Percentiles rank a stretch among this genome's conserved stretches.
phyloP scores from a whole-genome alignment of 2,113 vertebrate genomes.

The Hemibagrus wyckioides region DNA sequence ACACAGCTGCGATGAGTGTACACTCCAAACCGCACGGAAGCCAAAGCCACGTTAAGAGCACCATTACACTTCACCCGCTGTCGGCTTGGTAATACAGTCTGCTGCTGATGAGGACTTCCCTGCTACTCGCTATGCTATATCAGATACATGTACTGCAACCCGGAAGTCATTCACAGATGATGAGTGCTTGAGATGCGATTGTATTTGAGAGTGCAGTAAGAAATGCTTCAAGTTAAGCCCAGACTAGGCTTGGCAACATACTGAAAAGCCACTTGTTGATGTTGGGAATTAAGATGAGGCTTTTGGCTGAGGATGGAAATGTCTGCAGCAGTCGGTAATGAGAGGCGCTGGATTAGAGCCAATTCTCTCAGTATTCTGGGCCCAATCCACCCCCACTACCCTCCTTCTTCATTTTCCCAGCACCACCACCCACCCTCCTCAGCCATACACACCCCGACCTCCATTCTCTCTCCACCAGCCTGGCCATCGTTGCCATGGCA shows the following conservation, averaged over 20 bases:
- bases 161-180: background rate
- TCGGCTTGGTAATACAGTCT: constrained; percentile 60
- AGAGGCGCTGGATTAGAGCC: constrained; percentile 40
- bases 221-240: constrained; percentile 32
- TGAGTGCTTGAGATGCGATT: constrained; percentile 4
- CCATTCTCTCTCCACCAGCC: constrained; percentile 74
- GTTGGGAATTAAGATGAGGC: constrained; percentile 35
- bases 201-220: constrained; percentile 13
- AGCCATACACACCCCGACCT: constrained; percentile 63
- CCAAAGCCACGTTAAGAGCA: constrained; percentile 69
- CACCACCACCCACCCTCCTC: constrained; percentile 40
- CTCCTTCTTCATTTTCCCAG: constrained; percentile 50
- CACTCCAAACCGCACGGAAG: constrained; percentile 75
- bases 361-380: constrained; percentile 29
- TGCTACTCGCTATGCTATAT: background rate
- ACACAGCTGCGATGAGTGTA: constrained; percentile 77
- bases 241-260: background rate
- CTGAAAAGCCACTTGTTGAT: constrained; percentile 37
- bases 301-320: constrained; percentile 27
- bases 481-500: constrained; percentile 79
- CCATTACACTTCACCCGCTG: constrained; percentile 58
- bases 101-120: constrained; percentile 50
- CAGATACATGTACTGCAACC: background rate
- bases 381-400: constrained; percentile 21
- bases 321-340: constrained; percentile 32